phyloP scores from a whole-genome alignment of 1,140 invertebrate genomes.

The Temnothorax curvispinosus region DNA sequence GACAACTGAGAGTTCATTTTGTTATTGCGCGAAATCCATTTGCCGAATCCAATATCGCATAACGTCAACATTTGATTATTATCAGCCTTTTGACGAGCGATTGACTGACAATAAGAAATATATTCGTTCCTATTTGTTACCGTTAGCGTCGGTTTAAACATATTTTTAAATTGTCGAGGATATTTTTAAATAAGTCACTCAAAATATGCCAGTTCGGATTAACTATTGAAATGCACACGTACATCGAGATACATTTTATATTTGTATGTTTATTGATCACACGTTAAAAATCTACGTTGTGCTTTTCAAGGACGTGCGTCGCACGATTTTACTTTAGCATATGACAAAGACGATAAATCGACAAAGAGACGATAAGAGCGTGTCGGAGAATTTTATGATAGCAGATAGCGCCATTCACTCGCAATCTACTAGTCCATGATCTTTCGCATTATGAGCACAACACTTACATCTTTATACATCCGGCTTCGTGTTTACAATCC shows the following conservation, averaged over 20 bases:
- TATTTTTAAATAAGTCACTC: constrained; percentile 31
- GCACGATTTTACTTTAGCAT: constrained; percentile 20
- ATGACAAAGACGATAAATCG: background rate
- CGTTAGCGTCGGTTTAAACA: background rate
- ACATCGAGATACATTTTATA: constrained; percentile 1
- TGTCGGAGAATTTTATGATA: constrained; percentile 57
- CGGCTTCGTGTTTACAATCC: constrained; percentile 17
- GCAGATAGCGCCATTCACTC: constrained; percentile 44
- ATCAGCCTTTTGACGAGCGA: background rate
- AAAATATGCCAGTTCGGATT: background rate
- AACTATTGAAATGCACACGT: background rate
- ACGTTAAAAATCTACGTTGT: background rate
- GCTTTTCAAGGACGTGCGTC: constrained; percentile 8
- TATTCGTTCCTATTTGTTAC: background rate
- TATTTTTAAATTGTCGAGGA: background rate
- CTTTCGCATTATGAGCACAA: constrained; percentile 5
- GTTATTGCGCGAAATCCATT: constrained; percentile 27
- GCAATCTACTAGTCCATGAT: constrained; percentile 34
- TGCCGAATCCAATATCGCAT: constrained; percentile 13
- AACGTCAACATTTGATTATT: constrained; percentile 38
- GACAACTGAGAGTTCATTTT: constrained; percentile 30
- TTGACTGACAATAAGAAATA: constrained; percentile 16
- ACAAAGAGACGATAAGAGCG: constrained; percentile 39
- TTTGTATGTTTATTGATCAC: background rate
- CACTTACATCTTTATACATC: constrained; percentile 23